Evolutionary conservation across 1,140 invertebrate genomes (phyloP).

Genomic region (Trissolcus basalis): DNA sequence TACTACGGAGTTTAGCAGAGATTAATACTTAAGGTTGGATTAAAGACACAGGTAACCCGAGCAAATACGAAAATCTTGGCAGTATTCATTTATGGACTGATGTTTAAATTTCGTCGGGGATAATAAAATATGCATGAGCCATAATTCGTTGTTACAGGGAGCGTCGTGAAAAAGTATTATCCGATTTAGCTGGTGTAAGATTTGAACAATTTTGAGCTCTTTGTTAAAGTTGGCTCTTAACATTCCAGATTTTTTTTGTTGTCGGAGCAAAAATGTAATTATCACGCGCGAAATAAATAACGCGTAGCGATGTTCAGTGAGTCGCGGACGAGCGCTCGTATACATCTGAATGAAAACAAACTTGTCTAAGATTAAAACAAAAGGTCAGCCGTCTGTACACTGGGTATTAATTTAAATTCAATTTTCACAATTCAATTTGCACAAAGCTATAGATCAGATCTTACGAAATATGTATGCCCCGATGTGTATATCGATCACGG

Average conservation of each 20-base stretch:
- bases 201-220: slow-evolving; percentile 20
- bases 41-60: slow-evolving; percentile 47
- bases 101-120: slow-evolving; percentile 18
- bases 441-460: no score
- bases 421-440: no score
- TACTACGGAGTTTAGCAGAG: slow-evolving; percentile 44
- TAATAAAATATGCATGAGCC: slow-evolving; percentile 20
- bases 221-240: slow-evolving; percentile 1
- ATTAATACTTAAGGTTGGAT: slow-evolving; percentile 51
- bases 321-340: no score
- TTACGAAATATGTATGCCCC: no score
- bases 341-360: no score
- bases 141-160: slow-evolving; percentile 7
- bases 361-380: no score
- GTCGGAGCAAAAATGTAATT: background rate
- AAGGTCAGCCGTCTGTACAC: no score
- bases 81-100: slow-evolving; percentile 30
- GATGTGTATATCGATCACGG: no score
- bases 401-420: no score
- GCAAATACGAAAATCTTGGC: slow-evolving; percentile 35
- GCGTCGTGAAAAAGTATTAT: background rate
- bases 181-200: background rate
- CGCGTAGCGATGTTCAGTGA: no score
- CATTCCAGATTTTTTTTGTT: slow-evolving; percentile 3
- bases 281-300: no score